Base-by-base conservation (phyloP, 1,140 invertebrate genomes). In the Drosophila nigromelanica region DNA sequence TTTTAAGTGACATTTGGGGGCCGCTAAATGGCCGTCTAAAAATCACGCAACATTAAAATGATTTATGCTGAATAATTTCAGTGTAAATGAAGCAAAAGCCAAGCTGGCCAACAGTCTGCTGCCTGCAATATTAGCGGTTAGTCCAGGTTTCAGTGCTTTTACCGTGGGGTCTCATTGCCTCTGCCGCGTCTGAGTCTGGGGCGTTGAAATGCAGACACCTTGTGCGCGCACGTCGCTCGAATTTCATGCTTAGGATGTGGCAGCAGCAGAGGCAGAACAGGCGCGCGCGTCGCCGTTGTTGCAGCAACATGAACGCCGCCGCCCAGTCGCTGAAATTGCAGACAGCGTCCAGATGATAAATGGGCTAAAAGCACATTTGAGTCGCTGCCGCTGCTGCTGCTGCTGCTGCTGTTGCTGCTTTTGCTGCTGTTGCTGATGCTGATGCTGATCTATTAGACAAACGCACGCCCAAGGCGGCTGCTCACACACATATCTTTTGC, bases 21-120 rank as follows among this genome's bases (percentile, higher is more conserved):
- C 85, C 75, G 76, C 76, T 86, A 86, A 86, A 86, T 89, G 82
- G 82, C 76, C 82, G 75, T 89, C 82, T 82, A 82, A 86, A 86
- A 87, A 86, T 86, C 82, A 86, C 82, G 82, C 83, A 86, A 86
- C 83, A 82, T 87, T 76, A 87, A 86, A 78, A 86, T 86, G 82
- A 86, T 86, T 86, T 86, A 86, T 86, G 82, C 83, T 74, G 76
- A 86, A 86, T 86, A 86, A 86, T 86, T 86, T 86, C 60, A 87
- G 82, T 89, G 82, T 78, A 86, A 86, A 86, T 86, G 82, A 86
- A 86, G 78, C 79, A 78, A 86, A 78, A 76, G 80, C 78, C 70
- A 72, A 51, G 67, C 72, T 70, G 77, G 61, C 70, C 60, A 62
- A 21, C 24, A 27, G 30, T 18, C 60, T 45, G 42, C 47, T 12